phyloP scores from a whole-genome alignment of 2,113 vertebrate species.

The Phycodurus eques region DNA sequence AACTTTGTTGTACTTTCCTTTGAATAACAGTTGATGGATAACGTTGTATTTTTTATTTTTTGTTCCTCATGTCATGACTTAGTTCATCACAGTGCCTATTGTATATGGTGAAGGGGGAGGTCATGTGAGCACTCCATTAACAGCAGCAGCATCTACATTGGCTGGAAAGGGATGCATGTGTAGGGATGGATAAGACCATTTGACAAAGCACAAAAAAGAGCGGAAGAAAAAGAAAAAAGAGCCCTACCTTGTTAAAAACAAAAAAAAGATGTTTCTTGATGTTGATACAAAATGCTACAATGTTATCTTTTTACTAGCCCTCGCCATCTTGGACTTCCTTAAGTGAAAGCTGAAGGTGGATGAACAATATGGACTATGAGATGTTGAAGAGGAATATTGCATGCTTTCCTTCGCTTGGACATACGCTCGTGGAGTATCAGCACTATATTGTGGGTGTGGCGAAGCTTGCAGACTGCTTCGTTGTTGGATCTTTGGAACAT shows the following conservation, averaged over 20 bases:
- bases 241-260: constrained; percentile 25
- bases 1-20: constrained; percentile 4
- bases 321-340: constrained; percentile 9
- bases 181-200: constrained; percentile 42
- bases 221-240: not conserved
- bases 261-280: constrained; percentile 30
- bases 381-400: constrained; percentile 45
- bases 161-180: constrained; percentile 52
- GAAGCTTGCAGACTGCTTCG: constrained; percentile 41
- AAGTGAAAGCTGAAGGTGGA: not conserved
- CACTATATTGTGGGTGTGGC: constrained; percentile 24
- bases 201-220: constrained; percentile 39
- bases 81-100: constrained; percentile 66
- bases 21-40: constrained; percentile 22
- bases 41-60: constrained; percentile 31
- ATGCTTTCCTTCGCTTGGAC: constrained; percentile 53
- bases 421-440: constrained; percentile 32
- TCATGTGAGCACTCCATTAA: constrained; percentile 56
- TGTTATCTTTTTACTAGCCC: constrained; percentile 23
- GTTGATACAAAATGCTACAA: constrained; percentile 29
- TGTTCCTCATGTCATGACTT: constrained; percentile 45
- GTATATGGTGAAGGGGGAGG: constrained; percentile 40
- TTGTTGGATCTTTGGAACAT: constrained; percentile 17
- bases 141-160: constrained; percentile 33
- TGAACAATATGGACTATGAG: constrained; percentile 13